Evolutionary conservation across 2,797 vertebrate genomes (phyloP).

Genomic region (Anguilla anguilla): DNA sequence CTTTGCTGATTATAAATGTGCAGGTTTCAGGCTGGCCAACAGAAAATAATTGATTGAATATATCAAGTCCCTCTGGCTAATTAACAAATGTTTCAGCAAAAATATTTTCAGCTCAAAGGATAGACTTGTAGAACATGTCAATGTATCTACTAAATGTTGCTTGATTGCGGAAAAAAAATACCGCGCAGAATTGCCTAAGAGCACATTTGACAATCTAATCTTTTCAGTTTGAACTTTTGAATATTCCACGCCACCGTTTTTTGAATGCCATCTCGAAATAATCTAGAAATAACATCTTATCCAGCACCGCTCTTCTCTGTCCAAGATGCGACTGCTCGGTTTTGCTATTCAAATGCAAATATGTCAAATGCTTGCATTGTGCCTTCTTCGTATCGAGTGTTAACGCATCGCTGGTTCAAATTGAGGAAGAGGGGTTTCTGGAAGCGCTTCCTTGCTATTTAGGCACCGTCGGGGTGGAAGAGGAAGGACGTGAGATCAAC

Average conservation of each 20-base stretch:
- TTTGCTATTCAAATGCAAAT: neutral
- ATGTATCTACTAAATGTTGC: slow-evolving; percentile 40
- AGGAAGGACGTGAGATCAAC: slow-evolving; percentile 21
- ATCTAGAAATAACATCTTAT: neutral
- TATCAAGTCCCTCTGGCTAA: slow-evolving; percentile 18
- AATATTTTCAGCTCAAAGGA: slow-evolving; percentile 28
- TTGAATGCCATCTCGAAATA: neutral
- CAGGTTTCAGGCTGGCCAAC: slow-evolving; percentile 14
- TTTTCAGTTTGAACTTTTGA: neutral
- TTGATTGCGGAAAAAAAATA: slow-evolving; percentile 30
- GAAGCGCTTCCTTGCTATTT: slow-evolving; percentile 22
- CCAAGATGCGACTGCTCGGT: neutral
- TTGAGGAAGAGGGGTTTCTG: neutral
- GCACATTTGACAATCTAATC: slow-evolving; percentile 39
- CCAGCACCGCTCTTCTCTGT: neutral
- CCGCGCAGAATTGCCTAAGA: slow-evolving; percentile 35
- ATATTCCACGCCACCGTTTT: neutral
- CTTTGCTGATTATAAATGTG: slow-evolving; percentile 37
- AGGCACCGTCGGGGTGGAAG: slow-evolving; percentile 3
- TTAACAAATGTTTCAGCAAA: slow-evolving; percentile 30
- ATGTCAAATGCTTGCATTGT: neutral
- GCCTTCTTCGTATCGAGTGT: neutral
- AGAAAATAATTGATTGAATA: slow-evolving; percentile 18
- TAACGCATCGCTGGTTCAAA: neutral
- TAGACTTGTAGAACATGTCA: slow-evolving; percentile 35